phyloP scores from a whole-genome alignment of 2,113 vertebrate genomes.

The Periophthalmus modestus region DNA sequence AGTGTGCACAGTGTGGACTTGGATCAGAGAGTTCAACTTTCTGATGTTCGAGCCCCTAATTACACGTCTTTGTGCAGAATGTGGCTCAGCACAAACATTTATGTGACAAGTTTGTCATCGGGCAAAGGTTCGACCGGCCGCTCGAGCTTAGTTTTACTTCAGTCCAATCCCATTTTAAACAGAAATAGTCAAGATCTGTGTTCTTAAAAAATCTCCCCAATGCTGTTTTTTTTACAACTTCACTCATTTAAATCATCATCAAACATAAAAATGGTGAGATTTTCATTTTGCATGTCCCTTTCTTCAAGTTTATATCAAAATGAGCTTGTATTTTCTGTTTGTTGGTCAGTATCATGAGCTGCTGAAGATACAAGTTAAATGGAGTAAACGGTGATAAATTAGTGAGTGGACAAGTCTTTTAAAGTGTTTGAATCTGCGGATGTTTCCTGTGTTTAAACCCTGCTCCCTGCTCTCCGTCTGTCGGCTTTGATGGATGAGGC shows the following conservation, averaged over 20 bases:
- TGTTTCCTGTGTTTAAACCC: constrained; percentile 22
- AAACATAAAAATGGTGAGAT: too few species aligned
- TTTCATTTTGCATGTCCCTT: too few species aligned
- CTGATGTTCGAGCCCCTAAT: too few species aligned
- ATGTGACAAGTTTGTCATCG: too few species aligned
- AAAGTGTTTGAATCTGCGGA: neutral
- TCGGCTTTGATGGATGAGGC: constrained; percentile 59
- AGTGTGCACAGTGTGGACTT: neutral
- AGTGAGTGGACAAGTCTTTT: neutral
- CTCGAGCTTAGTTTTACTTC: neutral
- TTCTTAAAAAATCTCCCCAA: too few species aligned
- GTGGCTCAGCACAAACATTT: neutral
- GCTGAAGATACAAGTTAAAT: neutral
- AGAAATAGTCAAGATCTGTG: neutral
- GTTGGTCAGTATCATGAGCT: too few species aligned
- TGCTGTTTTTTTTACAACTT: too few species aligned
- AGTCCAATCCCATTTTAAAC: neutral
- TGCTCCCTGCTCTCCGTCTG: constrained; percentile 35
- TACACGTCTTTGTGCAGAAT: neutral
- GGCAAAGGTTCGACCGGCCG: neutral
- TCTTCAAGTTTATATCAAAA: too few species aligned
- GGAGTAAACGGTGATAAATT: neutral
- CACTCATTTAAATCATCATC: too few species aligned
- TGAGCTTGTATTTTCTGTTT: too few species aligned
- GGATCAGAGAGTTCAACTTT: neutral